phyloP scores from a whole-genome alignment of 2,113 vertebrate species.

The Tragelaphus strepsiceros region DNA sequence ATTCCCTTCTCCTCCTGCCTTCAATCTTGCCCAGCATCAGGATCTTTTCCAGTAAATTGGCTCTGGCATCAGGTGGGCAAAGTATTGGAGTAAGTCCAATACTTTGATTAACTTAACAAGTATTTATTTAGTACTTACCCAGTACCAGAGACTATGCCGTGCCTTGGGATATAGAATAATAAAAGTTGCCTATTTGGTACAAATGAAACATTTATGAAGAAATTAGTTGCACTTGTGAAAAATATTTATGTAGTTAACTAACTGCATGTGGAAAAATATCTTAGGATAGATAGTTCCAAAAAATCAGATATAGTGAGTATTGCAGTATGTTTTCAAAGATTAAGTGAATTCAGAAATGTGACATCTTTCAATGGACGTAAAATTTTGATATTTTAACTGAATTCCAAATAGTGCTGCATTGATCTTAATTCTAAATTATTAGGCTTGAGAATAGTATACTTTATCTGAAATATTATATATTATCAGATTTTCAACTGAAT shows the following conservation, averaged over 20 bases:
- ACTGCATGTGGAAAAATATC: neutral
- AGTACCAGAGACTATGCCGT: neutral
- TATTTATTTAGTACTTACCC: neutral
- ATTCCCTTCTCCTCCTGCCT: neutral
- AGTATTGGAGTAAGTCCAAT: neutral
- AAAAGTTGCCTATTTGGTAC: neutral
- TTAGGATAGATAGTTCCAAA: neutral
- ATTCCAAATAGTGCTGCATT: neutral
- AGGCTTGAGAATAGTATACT: neutral
- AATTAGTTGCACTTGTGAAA: neutral
- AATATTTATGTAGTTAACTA: neutral
- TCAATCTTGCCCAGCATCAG: neutral
- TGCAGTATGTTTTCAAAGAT: neutral
- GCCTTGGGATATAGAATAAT: neutral
- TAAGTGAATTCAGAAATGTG: neutral
- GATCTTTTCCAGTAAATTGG: neutral
- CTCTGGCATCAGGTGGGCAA: neutral
- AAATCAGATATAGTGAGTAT: neutral
- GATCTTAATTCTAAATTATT: neutral
- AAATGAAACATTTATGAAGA: neutral
- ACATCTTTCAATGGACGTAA: neutral
- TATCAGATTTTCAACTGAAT: neutral
- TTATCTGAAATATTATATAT: neutral
- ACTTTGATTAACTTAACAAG: neutral
- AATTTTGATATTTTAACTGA: neutral